These are phyloP conservation scores for Xiphias gladius DNA, from an alignment of 2,113 vertebrate species.

Conservation along the genomic window DNA sequence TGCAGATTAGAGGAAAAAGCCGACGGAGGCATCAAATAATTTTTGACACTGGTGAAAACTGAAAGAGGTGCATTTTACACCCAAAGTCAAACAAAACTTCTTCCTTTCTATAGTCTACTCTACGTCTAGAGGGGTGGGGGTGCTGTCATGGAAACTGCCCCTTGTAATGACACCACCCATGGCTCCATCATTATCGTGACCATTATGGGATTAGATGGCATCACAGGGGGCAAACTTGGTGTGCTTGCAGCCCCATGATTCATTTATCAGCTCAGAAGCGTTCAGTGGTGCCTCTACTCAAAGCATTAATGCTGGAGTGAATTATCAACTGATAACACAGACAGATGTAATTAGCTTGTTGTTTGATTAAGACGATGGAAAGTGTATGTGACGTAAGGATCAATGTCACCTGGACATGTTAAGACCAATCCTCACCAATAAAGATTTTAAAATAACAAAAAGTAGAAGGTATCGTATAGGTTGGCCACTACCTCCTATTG, in stretches of 20 bases:
- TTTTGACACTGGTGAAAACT: constrained; percentile 19
- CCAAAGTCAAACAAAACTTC: constrained; percentile 26
- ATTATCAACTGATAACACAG: constrained; percentile 60
- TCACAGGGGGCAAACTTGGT: constrained; percentile 48
- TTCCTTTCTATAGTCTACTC: not conserved
- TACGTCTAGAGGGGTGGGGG: constrained; percentile 22
- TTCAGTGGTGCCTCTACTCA: constrained; percentile 19
- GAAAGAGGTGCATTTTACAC: constrained; percentile 28
- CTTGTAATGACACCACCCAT: constrained; percentile 70
- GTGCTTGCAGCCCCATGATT: constrained; percentile 49
- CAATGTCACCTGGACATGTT: constrained; percentile 5
- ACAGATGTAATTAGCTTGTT: constrained; percentile 52
- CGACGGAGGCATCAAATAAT: constrained; percentile 32
- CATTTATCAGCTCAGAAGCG: constrained; percentile 59
- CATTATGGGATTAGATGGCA: constrained; percentile 72
- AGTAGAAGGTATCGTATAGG: not conserved
- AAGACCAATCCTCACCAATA: not conserved
- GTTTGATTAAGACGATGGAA: constrained; percentile 30
- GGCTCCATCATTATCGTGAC: constrained; percentile 64
- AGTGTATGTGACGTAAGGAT: constrained; percentile 3
- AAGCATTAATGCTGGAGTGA: constrained; percentile 36
- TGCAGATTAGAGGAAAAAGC: constrained; percentile 49
- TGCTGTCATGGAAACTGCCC: constrained; percentile 69
- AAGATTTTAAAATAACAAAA: constrained; percentile 3
- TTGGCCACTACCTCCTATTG: not conserved